A percentile compares a stretch with the other conserved stretches of the same genome.
Evolutionary conservation across 2,113 vertebrate species (phyloP).

Genomic region (Eonycteris spelaea): DNA sequence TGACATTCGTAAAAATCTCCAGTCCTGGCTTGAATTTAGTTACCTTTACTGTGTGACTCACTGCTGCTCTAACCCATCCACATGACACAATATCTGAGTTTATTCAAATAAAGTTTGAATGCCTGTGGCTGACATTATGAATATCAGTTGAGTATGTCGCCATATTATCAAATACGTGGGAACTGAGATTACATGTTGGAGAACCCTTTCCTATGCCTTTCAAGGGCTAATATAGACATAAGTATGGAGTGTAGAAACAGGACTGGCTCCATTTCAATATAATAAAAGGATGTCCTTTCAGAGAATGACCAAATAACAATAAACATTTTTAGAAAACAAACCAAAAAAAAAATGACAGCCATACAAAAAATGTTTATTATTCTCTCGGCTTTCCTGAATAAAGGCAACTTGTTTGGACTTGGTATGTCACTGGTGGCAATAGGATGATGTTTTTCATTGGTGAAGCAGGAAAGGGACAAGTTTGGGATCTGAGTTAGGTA

Average conservation of each 20-base stretch:
- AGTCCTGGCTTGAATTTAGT: not conserved
- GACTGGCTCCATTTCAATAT: not conserved
- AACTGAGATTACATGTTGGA: not conserved
- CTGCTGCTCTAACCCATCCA: not conserved
- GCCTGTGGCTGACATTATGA: not conserved
- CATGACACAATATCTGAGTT: not conserved
- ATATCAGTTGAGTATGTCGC: not conserved
- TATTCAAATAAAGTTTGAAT: not conserved
- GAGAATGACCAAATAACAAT: not conserved
- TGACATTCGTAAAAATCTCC: conserved; percentile 4
- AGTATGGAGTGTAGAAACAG: not conserved
- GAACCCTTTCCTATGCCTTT: not conserved
- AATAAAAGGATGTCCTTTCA: not conserved
- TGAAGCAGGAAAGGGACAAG: not conserved
- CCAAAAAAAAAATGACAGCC: not conserved
- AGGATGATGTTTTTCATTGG: not conserved
- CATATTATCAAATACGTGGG: not conserved
- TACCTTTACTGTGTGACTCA: not conserved
- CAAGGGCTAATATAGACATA: not conserved
- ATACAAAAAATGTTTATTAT: not conserved
- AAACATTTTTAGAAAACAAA: not conserved
- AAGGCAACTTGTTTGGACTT: conserved; percentile 8
- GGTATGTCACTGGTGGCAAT: not conserved
- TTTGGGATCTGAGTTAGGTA: not conserved
- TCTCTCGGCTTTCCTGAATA: conserved; percentile 1